A percentile compares a stretch with the other conserved stretches of the same genome.
Evolutionary conservation across 2,113 vertebrate species (phyloP).

Genomic region (Aythya baeri): DNA sequence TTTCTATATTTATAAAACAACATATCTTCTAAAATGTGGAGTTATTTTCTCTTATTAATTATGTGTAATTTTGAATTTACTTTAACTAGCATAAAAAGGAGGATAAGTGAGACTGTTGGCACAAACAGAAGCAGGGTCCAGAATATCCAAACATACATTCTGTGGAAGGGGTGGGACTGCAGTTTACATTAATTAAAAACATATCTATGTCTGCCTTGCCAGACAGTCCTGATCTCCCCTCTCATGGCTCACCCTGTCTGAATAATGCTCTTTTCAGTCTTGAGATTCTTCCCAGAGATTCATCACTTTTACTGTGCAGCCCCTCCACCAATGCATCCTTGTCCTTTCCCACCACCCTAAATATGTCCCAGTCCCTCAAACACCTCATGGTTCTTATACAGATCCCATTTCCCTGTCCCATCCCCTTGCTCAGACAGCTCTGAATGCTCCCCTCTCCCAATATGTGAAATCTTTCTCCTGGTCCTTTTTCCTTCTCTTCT

Average conservation of each 20-base stretch:
- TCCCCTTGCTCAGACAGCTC: neutral
- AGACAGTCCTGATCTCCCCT: neutral
- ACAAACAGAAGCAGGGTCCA: neutral
- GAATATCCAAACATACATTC: neutral
- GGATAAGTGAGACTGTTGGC: neutral
- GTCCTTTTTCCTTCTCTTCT: neutral
- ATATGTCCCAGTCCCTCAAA: neutral
- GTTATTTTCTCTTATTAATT: constrained; percentile 23
- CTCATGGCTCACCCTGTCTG: neutral
- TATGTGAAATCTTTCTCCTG: neutral
- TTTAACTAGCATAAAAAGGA: neutral
- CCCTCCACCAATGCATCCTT: neutral
- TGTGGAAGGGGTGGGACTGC: neutral
- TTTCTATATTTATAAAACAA: constrained; percentile 21
- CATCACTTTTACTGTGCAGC: neutral
- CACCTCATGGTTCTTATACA: neutral
- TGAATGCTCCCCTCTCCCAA: fast-evolving
- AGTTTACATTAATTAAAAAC: neutral
- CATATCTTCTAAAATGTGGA: neutral
- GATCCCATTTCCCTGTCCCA: neutral
- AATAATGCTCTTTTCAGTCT: neutral
- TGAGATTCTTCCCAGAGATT: neutral
- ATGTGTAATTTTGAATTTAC: neutral
- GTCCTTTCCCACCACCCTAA: neutral
- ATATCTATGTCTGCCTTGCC: neutral